Evolutionary conservation across 1,140 invertebrate genomes (phyloP).

Genomic region (Ips typographus): DNA sequence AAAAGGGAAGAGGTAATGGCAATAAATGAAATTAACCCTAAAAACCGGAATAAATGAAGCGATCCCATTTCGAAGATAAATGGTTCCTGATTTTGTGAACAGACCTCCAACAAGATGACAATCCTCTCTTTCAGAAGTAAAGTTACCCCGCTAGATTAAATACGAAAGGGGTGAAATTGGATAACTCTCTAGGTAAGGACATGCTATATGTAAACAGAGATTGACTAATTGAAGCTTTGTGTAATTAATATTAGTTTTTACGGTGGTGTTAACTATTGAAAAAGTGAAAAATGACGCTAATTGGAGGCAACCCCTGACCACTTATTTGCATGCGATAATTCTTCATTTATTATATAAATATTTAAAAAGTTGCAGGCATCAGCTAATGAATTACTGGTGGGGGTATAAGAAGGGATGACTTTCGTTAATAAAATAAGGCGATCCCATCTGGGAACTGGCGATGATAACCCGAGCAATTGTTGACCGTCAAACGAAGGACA

Average conservation of each 20-base stretch:
- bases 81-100: constrained; percentile 26
- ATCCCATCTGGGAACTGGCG: constrained; percentile 41
- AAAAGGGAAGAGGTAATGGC: constrained; percentile 19
- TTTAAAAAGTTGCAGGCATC: constrained; percentile 6
- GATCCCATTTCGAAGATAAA: constrained; percentile 28
- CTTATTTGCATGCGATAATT: background rate
- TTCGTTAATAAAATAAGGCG: constrained; percentile 42
- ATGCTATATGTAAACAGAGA: constrained; percentile 1
- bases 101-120: constrained; percentile 27
- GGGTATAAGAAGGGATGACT: constrained; percentile 18
- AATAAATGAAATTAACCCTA: constrained; percentile 31
- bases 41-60: constrained; percentile 33
- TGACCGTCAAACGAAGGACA: constrained; percentile 38
- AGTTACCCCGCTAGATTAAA: constrained; percentile 26
- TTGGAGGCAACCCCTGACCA: background rate
- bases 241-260: constrained; percentile 4
- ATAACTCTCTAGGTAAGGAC: constrained; percentile 17
- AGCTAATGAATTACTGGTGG: constrained; percentile 3
- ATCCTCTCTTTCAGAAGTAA: constrained; percentile 4
- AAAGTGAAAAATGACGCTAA: too few species aligned
- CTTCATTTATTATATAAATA: constrained; percentile 10
- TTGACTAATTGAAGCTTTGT: constrained; percentile 14
- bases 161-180: constrained; percentile 29
- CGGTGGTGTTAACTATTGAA: background rate
- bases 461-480: constrained; percentile 45